Evolutionary conservation across 2,113 vertebrate genomes (phyloP).

Genomic region (Clarias magur): DNA sequence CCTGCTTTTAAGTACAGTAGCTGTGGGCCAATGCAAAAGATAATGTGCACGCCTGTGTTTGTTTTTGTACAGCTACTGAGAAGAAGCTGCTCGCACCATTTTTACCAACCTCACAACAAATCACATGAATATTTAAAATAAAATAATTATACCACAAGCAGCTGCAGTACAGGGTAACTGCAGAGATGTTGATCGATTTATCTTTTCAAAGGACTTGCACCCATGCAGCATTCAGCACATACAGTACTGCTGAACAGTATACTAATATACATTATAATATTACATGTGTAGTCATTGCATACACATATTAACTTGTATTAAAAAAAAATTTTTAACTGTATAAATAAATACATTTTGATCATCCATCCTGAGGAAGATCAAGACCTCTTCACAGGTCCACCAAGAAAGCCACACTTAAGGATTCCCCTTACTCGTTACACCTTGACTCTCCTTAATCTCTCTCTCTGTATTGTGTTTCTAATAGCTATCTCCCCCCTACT

Average conservation of each 20-base stretch:
- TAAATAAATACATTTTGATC: no score
- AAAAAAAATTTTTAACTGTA: no score
- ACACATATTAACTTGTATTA: background rate
- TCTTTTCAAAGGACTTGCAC: background rate
- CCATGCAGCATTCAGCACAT: background rate
- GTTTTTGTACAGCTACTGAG: background rate
- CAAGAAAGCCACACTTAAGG: no score
- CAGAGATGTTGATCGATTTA: background rate
- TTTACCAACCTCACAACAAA: background rate
- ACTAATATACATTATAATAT: no score
- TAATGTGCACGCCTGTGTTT: no score
- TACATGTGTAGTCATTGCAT: background rate
- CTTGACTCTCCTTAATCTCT: no score
- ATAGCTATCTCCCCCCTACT: no score
- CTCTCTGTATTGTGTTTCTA: no score
- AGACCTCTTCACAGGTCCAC: no score
- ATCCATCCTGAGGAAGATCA: no score
- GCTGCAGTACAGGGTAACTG: background rate
- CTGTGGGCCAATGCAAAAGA: background rate
- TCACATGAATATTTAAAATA: slow-evolving; percentile 4
- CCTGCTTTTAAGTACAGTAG: background rate
- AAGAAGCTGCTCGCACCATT: background rate
- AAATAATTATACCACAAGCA: background rate
- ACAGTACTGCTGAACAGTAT: background rate
- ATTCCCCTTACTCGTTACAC: no score